Evolutionary conservation across 1,140 invertebrate species (phyloP).

Genomic region (Drosophila gunungcola): DNA sequence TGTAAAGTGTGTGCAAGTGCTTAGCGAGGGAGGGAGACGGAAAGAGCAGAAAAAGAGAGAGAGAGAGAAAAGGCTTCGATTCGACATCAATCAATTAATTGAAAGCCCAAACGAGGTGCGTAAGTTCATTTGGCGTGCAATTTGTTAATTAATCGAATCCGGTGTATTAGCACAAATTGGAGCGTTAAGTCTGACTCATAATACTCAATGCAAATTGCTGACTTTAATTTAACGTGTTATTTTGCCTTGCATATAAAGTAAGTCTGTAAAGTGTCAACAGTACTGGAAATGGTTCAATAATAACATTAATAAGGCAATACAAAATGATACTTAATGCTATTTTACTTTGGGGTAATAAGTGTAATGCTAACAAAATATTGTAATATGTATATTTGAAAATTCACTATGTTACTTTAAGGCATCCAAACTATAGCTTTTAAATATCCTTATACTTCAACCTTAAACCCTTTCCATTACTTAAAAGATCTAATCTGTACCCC

Average conservation of each 20-base stretch:
- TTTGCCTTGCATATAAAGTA: not conserved
- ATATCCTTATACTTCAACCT: not conserved
- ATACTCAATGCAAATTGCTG: slow-evolving; percentile 8
- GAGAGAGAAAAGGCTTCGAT: not conserved
- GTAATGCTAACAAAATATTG: too few relatives aligned
- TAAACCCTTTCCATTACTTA: not conserved
- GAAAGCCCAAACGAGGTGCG: slow-evolving; percentile 48
- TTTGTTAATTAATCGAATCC: slow-evolving; percentile 68
- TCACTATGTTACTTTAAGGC: not conserved
- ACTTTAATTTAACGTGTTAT: slow-evolving; percentile 3
- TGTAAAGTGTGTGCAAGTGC: slow-evolving; percentile 4
- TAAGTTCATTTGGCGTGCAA: slow-evolving; percentile 59
- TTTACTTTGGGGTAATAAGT: not conserved
- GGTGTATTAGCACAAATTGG: slow-evolving; percentile 41
- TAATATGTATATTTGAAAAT: too few relatives aligned
- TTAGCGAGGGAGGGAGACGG: slow-evolving; percentile 2
- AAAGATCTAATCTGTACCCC: not conserved
- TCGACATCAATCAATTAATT: slow-evolving; percentile 66
- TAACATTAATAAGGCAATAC: too few relatives aligned
- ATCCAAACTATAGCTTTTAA: not conserved
- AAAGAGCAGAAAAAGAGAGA: not conserved
- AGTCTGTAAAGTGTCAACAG: too few relatives aligned
- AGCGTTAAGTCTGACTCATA: slow-evolving; percentile 44
- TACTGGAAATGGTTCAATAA: too few relatives aligned
- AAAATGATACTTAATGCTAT: too few relatives aligned